Evolutionary conservation across 1,140 invertebrate genomes (phyloP).

Genomic region (Drosophila melanogaster): DNA sequence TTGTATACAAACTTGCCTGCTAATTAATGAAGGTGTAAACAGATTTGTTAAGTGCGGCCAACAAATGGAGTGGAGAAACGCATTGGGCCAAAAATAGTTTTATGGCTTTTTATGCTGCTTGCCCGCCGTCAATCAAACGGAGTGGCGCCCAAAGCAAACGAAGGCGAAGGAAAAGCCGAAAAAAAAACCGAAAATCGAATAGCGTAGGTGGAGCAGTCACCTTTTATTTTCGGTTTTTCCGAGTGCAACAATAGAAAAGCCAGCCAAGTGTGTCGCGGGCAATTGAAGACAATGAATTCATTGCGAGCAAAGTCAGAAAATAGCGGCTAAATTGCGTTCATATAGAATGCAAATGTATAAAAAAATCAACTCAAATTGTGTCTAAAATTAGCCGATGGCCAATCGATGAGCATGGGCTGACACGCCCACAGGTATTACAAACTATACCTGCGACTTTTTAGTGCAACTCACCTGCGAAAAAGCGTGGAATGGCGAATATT

Average conservation of each 20-base stretch:
- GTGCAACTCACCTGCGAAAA: constrained; percentile 62
- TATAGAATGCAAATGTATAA: constrained; percentile 50
- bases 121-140: constrained; percentile 55
- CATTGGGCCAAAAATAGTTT: constrained; percentile 60
- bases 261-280: constrained; percentile 75
- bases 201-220: constrained; percentile 13
- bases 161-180: not conserved
- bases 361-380: constrained; percentile 34
- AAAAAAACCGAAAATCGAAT: not conserved
- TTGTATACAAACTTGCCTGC: constrained; percentile 46
- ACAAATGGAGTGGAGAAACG: constrained; percentile 70
- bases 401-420: constrained; percentile 36
- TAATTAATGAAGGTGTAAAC: constrained; percentile 64
- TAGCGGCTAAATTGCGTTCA: constrained; percentile 37
- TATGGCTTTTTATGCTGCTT: constrained; percentile 15
- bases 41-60: constrained; percentile 65
- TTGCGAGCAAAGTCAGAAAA: constrained; percentile 39
- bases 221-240: constrained; percentile 34
- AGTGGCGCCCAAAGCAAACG: constrained; percentile 68
- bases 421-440: constrained; percentile 8
- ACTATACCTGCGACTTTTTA: not conserved
- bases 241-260: constrained; percentile 47
- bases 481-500: constrained; percentile 61
- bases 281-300: constrained; percentile 68
- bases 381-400: constrained; percentile 65